Evolutionary conservation across 1,140 invertebrate species (phyloP), one percentile per base, ranked within the genome.

Genomic region (Drosophila fuyamai): DNA sequence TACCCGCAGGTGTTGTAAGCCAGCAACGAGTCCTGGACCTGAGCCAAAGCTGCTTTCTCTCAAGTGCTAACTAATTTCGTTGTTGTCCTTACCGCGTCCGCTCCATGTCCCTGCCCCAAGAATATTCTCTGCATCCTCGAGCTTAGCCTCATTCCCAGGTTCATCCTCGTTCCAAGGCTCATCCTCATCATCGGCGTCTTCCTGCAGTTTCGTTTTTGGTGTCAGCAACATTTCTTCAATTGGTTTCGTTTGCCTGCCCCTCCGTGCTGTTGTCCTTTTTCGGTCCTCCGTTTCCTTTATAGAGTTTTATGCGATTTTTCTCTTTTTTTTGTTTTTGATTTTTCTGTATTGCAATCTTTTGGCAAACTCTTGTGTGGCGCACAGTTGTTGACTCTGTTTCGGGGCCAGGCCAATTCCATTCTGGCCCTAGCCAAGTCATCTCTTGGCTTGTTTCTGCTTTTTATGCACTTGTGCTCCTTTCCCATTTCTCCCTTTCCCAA

Each of bases 11-110:
- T 89, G 84, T 81, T 84, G 84, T 90, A 89, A 89, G 80, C 85
- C 82, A 71, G 44, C 84, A 78, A 66, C 75, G 74, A 78, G 56
- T 77, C 50, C 82, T 88, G 84, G 84, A 80, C 62, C 50, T 35
- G 57, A 79, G 83, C 84, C 83, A 88, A 89, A 74, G 80, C 84
- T 78, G 72, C 76, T 72, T 77, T 76, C 74, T 59, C 75, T 79
- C 68, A 76, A 89, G 84, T 89, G 84, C 84, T 90, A 89, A 89
- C 84, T 89, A 89, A 89, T 89, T 89, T 89, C 60, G 65, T 81
- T 76, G 83, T 78, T 79, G 79, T 79, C 84, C 79, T 68, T 66
- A 16, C 53, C 23, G 44, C 50, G 36, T 51, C 27, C 40, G 23
- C 38, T 47, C 35, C 57, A 46, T 27, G 29, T 56, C 14, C n/a